phyloP scores from a whole-genome alignment of 2,888 invertebrate species.

The Pristionchus entomophagus region DNA sequence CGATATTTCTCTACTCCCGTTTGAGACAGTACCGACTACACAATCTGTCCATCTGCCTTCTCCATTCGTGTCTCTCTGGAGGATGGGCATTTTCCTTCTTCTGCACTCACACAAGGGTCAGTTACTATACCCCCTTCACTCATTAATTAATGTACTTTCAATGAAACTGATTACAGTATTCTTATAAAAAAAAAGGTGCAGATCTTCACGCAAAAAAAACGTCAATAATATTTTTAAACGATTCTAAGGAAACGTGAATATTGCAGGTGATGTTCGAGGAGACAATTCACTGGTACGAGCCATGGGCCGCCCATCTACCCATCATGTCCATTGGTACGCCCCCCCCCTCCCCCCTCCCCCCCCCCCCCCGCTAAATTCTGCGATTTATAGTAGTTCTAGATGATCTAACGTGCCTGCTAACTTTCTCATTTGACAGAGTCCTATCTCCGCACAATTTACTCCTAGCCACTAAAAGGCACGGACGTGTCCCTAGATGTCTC shows the following conservation, averaged over 20 bases:
- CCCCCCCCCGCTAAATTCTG: too few species aligned
- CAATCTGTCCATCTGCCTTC: constrained; percentile 68
- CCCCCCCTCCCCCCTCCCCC: background rate
- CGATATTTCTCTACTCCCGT: background rate
- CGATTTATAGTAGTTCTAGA: too few species aligned
- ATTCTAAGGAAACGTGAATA: background rate
- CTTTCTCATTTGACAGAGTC: too few species aligned
- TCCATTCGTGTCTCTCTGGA: constrained; percentile 68
- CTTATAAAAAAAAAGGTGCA: too few species aligned
- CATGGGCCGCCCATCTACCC: constrained; percentile 60
- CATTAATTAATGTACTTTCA: background rate
- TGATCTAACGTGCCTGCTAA: too few species aligned
- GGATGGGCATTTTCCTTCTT: constrained; percentile 58
- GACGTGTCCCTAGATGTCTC: background rate
- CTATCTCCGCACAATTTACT: background rate
- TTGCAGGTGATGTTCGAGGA: constrained; percentile 63
- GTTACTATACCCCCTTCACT: too few species aligned
- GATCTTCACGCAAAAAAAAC: too few species aligned
- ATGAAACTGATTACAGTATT: too few species aligned
- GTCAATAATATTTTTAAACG: too few species aligned
- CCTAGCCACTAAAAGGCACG: background rate
- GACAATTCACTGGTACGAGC: constrained; percentile 61
- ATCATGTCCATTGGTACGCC: constrained; percentile 64
- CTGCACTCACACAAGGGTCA: constrained; percentile 50
- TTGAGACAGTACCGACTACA: constrained; percentile 70